phyloP scores from a whole-genome alignment of 2,888 invertebrate genomes.

The Trypoxylon attenuatum region DNA sequence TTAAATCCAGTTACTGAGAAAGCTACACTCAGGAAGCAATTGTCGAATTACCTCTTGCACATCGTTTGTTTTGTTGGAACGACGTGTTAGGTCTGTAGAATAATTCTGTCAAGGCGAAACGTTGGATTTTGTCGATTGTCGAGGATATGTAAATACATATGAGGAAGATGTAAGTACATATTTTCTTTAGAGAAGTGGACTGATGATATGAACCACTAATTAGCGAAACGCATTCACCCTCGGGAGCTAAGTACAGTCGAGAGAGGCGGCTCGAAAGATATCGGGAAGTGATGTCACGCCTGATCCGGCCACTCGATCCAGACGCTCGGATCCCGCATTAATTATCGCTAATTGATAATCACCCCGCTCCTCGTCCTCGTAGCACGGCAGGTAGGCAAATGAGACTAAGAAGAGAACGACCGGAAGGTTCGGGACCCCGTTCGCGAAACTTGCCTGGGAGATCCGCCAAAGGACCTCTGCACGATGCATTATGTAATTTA shows the following conservation, averaged over 20 bases:
- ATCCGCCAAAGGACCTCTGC: not conserved
- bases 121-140: too few relatives aligned
- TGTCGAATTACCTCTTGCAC: too few relatives aligned
- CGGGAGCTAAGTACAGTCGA: constrained; percentile 1
- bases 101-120: too few relatives aligned
- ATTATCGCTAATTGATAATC: constrained; percentile 56
- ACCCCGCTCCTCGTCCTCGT: constrained; percentile 18
- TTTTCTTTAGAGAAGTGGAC: not conserved
- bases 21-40: too few relatives aligned
- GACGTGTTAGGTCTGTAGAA: too few relatives aligned
- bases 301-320: constrained; percentile 30
- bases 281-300: constrained; percentile 36
- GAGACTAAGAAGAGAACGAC: not conserved
- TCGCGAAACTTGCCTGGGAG: not conserved
- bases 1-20: too few relatives aligned
- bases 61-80: too few relatives aligned
- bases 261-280: constrained; percentile 24
- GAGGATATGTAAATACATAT: too few relatives aligned
- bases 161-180: too few relatives aligned
- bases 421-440: not conserved
- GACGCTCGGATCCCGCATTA: constrained; percentile 34
- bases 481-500: constrained; percentile 21
- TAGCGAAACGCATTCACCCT: constrained; percentile 20
- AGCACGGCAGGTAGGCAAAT: constrained; percentile 10
- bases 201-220: constrained; percentile 30